Evolutionary conservation across 2,113 vertebrate species (phyloP).

Genomic region (Rhinoderma darwinii): DNA sequence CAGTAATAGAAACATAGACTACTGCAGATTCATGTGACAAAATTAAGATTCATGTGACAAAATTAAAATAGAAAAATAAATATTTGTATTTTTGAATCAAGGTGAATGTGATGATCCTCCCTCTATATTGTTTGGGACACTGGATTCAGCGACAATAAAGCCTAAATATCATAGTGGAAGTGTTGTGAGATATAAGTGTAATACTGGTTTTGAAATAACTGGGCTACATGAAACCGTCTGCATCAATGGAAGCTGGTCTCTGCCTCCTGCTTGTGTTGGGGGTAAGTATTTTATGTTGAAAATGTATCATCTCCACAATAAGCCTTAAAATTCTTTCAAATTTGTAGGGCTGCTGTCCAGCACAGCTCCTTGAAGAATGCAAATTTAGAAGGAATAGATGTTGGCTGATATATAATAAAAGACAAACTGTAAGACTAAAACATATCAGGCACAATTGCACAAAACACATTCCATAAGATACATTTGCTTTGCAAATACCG

Average conservation of each 20-base stretch:
- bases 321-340: not conserved
- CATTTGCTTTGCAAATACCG: too few species aligned
- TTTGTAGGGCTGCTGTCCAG: not conserved
- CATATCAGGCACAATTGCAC: too few species aligned
- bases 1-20: too few species aligned
- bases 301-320: not conserved
- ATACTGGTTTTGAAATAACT: not conserved
- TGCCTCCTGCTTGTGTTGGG: not conserved
- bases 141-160: not conserved
- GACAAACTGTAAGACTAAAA: too few species aligned
- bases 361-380: not conserved
- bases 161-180: slow-evolving; percentile 2
- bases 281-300: not conserved
- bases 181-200: slow-evolving; percentile 10
- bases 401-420: too few species aligned
- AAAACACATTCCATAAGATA: too few species aligned
- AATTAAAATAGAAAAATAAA: too few species aligned
- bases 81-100: not conserved
- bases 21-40: too few species aligned
- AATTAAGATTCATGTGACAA: too few species aligned
- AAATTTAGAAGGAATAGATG: too few species aligned
- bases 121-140: not conserved
- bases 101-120: slow-evolving; percentile 22
- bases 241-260: slow-evolving; percentile 14
- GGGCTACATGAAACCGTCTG: not conserved